Percentiles rank a stretch among this genome's conserved stretches.
These are phyloP conservation scores for Entomyzon cyanotis DNA, from an alignment of 2,113 vertebrate genomes.

Conservation along the genomic window DNA sequence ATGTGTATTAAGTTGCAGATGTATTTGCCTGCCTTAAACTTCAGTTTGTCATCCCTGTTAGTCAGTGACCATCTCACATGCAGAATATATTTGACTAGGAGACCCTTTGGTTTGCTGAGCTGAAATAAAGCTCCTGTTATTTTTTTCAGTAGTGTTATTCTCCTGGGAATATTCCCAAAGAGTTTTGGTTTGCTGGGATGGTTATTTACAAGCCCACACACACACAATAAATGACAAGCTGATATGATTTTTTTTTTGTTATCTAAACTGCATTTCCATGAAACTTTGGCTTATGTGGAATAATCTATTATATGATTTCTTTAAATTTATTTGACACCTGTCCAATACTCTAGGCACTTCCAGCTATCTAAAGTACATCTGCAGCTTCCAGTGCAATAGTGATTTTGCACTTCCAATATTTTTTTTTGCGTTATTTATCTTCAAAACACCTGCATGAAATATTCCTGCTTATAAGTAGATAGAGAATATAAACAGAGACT, in stretches of 20 bases:
- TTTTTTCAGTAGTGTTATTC: not conserved
- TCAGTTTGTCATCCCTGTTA: not conserved
- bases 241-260: not conserved
- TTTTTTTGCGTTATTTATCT: not conserved
- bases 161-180: not conserved
- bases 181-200: not conserved
- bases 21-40: not conserved
- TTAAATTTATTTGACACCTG: constrained; percentile 1
- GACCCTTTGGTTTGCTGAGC: not conserved
- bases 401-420: not conserved
- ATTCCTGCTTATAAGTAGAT: not conserved
- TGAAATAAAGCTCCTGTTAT: not conserved
- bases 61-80: not conserved
- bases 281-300: not conserved
- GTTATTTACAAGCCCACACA: not conserved
- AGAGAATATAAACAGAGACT: not conserved
- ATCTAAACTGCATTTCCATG: not conserved
- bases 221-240: not conserved
- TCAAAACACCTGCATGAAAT: not conserved
- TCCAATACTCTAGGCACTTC: not conserved
- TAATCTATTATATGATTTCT: not conserved
- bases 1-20: not conserved
- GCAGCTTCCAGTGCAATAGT: not conserved
- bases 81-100: not conserved
- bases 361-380: not conserved